Evolutionary conservation across 1,140 invertebrate species (phyloP).

Genomic region (Stenopsyche tienmushanensis): DNA sequence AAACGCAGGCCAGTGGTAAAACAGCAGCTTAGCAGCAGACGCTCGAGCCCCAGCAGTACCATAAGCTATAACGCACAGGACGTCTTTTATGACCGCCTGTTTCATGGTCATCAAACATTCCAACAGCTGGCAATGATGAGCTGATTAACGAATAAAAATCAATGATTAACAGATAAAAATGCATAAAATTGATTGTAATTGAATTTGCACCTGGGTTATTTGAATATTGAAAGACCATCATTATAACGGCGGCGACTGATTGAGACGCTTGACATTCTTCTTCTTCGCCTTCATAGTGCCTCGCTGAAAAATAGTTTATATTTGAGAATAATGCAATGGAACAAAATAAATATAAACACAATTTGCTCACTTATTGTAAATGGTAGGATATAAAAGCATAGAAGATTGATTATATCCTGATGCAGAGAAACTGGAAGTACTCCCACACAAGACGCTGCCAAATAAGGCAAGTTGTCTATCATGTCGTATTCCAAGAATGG

Average conservation of each 20-base stretch:
- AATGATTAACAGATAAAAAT: not conserved
- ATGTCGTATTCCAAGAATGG: constrained; percentile 96
- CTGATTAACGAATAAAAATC: constrained; percentile 52
- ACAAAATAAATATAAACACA: not conserved
- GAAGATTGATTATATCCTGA: constrained; percentile 91
- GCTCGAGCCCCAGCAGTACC: constrained; percentile 88
- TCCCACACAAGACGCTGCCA: constrained; percentile 90
- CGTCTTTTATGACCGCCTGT: constrained; percentile 84
- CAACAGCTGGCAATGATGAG: constrained; percentile 91
- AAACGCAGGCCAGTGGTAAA: constrained; percentile 99
- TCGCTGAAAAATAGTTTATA: constrained; percentile 53
- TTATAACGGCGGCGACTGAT: constrained; percentile 92
- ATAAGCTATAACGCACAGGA: constrained; percentile 95
- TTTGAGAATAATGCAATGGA: not conserved
- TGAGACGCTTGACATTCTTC: constrained; percentile 84
- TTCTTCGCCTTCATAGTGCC: constrained; percentile 66
- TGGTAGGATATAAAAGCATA: constrained; percentile 95
- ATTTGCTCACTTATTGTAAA: constrained; percentile 86
- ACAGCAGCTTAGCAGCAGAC: constrained; percentile 93
- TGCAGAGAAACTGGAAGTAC: constrained; percentile 88
- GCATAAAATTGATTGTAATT: not conserved
- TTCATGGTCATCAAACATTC: constrained; percentile 95
- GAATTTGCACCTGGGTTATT: constrained; percentile 72
- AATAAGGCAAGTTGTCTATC: constrained; percentile 92
- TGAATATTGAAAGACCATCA: constrained; percentile 97